These are phyloP conservation scores for Oceanodroma tethys DNA, from an alignment of 2,113 vertebrate species.

Conservation along the genomic window DNA sequence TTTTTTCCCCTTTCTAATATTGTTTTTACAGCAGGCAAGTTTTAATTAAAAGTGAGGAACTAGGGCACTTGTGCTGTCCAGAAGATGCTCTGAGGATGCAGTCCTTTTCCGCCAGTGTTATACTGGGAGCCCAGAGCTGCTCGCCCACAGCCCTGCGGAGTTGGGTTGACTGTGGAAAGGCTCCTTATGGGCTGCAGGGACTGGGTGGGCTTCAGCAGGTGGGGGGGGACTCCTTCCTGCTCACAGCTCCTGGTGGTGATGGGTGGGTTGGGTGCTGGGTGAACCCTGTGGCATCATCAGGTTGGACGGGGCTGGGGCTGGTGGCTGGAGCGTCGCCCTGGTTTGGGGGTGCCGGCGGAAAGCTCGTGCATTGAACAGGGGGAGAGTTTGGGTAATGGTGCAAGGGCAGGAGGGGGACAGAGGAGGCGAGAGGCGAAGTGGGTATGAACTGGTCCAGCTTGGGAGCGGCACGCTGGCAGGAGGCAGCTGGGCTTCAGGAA, in stretches of 20 bases:
- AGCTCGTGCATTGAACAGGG: fast-evolving
- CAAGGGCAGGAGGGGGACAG: not conserved
- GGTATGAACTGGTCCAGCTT: not conserved
- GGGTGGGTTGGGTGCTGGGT: not conserved
- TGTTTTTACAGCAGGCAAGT: slow-evolving; percentile 37
- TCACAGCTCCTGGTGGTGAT: fast-evolving
- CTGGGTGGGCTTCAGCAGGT: not conserved
- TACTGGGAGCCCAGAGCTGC: not conserved
- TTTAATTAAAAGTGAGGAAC: slow-evolving; percentile 53
- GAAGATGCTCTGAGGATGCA: slow-evolving; percentile 27
- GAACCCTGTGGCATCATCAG: fast-evolving
- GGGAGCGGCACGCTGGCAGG: not conserved
- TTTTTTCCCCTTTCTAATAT: not conserved
- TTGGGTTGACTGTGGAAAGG: not conserved
- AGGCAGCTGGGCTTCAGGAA: not conserved
- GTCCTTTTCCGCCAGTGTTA: not conserved
- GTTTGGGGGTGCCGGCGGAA: not conserved
- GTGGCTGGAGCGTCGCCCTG: not conserved
- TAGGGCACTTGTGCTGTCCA: slow-evolving; percentile 33
- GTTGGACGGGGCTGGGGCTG: not conserved
- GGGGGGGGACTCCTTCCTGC: not conserved
- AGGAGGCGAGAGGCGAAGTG: not conserved
- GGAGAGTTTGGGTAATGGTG: not conserved
- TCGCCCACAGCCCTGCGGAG: not conserved
- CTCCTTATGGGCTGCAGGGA: not conserved